Evolutionary conservation across 2,797 vertebrate genomes (phyloP), one percentile per base, ranked within the genome.

Genomic region (Lagorchestes hirsutus): DNA sequence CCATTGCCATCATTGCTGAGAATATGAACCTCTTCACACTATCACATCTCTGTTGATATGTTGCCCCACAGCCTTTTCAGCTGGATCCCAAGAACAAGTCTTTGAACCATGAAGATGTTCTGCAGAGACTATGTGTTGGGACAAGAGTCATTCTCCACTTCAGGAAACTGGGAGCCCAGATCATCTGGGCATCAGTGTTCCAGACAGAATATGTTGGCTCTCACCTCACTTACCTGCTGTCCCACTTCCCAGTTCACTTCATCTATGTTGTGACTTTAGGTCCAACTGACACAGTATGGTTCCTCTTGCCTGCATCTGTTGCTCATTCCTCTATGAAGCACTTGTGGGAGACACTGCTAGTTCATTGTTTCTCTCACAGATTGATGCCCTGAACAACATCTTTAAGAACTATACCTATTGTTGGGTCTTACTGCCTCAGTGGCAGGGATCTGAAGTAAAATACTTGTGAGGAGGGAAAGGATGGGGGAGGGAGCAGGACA

Each of bases 1-100:
- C 9, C 24, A 27, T 1, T 46, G 40, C 40, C 40, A 46, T 24
- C 8, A 1, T 87, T 46, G 16, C 5, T 40, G 22, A 50, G 22
- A 87, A 11, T 40, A 46, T 87, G 40, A 87, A 50, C 22, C 22
- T 87, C 40, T 50, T 87, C 40, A 87, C 74, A 50, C 46, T 50
- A 87, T 87, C 40, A 46, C 4, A 24, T 46, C 40, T 87, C n/a
- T 10, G 10, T 87, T 99, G 99, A 99, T 99, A 99, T 97, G 99
- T 99, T 0, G 99, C 99, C 96, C 98, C 99, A 94, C 99, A 99
- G 97, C 99, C 99, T 93, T 99, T 99, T 90, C 99, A 99, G 87
- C 98, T 99, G 1, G 99, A 99, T 93, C 98, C 40, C 13, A 87
- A 87, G 40, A 46, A 24, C 22, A 87, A 46, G 74, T 87, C 22